Conservation (phyloP, 1,140 invertebrate genomes). For the Danaus melanippus region DNA sequence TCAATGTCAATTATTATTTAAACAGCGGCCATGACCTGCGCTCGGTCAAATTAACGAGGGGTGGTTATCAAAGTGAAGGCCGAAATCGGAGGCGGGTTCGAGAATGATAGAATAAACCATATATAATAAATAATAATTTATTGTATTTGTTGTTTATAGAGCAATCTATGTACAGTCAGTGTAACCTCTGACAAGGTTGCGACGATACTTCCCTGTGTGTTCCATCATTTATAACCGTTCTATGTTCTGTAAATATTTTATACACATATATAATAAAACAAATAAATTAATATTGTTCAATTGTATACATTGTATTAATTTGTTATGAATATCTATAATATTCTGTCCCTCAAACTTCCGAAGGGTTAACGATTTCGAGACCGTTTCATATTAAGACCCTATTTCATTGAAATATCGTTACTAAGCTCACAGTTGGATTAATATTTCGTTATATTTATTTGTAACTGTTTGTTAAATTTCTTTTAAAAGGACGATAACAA, state of each 20-base stretch:
- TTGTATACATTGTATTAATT: not conserved
- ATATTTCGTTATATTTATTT: too few relatives aligned
- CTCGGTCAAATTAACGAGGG: constrained; percentile 43
- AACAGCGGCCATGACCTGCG: constrained; percentile 51
- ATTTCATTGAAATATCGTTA: constrained; percentile 9
- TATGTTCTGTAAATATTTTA: constrained; percentile 1
- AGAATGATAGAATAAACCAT: not conserved
- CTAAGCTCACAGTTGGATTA: too few relatives aligned
- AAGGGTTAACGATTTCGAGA: too few relatives aligned
- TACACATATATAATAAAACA: too few relatives aligned
- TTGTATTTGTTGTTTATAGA: constrained; percentile 38
- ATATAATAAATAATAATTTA: constrained; percentile 5
- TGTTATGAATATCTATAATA: not conserved
- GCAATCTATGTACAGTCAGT: constrained; percentile 54
- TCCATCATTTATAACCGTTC: constrained; percentile 48
- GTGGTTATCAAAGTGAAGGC: constrained; percentile 23
- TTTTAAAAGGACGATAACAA: too few relatives aligned
- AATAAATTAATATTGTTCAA: too few relatives aligned
- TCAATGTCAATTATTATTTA: constrained; percentile 15
- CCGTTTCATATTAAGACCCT: constrained; percentile 1
- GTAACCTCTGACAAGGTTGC: constrained; percentile 65
- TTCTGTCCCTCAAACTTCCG: too few relatives aligned
- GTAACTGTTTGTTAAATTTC: too few relatives aligned
- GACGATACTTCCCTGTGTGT: constrained; percentile 62
- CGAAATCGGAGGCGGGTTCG: constrained; percentile 19